Evolutionary conservation across 2,113 vertebrate genomes (phyloP), one percentile per base, ranked within the genome.

Genomic region (Cryptotis parvus): DNA sequence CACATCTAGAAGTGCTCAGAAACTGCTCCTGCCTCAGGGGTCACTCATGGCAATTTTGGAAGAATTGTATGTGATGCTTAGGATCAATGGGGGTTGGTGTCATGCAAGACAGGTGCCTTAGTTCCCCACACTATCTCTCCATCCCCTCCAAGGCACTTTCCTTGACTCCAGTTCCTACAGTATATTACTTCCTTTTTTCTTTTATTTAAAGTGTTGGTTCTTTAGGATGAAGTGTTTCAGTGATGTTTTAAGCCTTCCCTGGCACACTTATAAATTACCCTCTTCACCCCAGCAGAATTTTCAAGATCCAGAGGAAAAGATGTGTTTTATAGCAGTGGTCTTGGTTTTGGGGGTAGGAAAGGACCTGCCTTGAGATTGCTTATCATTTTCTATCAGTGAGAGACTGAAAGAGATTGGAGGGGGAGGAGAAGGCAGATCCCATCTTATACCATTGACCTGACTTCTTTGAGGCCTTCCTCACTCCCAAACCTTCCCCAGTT

Each of bases 141-240:
- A 58, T 22, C 18, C 27, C 37, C 1, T n/a, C 78, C 69, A 73
- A 89, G 90, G 91, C 82, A 20, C 26, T 82, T 49, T 49, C 14
- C 14, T 49, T 78, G 49, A 58, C 18, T 55, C 27, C 10, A 61
- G 41, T 79, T 79, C 2, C 61, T 61, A 33, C 0, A 58, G 3
- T 14, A 63, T 52, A 84, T 74, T 39, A 63, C 9, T 78, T 37
- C 77, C 12, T 78, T 78, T 16, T 49, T 20, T n/a, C 2, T 69
- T 88, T 77, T 77, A 81, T 75, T 86, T 87, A 68, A 76, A 18
- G 33, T 27, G 3, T 41, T 45, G 9, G n/a, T 78, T 91, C 16
- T 33, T 22, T 81, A 91, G 4, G 2, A 41, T 86, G 83, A 76
- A 6, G 77, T 18, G 16, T 83, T 85, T 9, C 26, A 91, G n/a